Percentiles rank a stretch among this genome's conserved stretches.
Evolutionary conservation across 2,888 invertebrate genomes (phyloP).

Genomic region (Laothoe populi): DNA sequence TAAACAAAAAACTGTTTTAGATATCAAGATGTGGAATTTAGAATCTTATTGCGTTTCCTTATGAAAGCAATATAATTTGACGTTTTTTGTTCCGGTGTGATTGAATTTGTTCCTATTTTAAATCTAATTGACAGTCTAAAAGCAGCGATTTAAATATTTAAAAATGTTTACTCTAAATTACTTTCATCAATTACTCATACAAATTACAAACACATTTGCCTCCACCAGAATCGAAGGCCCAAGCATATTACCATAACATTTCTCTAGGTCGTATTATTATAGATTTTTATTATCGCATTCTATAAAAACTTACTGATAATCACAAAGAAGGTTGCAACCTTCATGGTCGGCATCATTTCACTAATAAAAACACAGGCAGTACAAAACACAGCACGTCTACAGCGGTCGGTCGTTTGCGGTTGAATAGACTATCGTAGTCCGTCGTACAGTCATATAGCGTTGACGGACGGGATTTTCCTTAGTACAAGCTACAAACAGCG

Average conservation of each 20-base stretch:
- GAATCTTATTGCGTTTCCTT: no score
- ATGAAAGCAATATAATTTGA: no score
- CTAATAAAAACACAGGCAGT: conserved; percentile 22
- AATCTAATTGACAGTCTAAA: no score
- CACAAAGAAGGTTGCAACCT: conserved; percentile 54
- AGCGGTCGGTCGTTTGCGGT: neutral
- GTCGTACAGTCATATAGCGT: neutral
- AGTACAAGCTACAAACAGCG: no score
- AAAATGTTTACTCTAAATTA: neutral
- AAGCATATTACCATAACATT: no score
- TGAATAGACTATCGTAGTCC: neutral
- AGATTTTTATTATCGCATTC: no score
- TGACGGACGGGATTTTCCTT: conserved; percentile 6
- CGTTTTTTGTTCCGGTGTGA: no score
- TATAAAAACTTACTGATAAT: conserved; percentile 62
- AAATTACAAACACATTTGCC: neutral
- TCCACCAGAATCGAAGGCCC: neutral
- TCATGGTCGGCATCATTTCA: conserved; percentile 50
- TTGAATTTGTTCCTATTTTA: no score
- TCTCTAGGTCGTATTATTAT: neutral
- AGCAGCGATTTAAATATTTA: no score
- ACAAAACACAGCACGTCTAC: conserved; percentile 2
- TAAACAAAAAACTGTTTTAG: no score
- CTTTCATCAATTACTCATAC: no score
- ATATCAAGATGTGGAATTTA: no score